A percentile compares a stretch with the other conserved stretches of the same genome.
Evolutionary conservation across 1,140 invertebrate genomes (phyloP).

Genomic region (Aricia agestis): DNA sequence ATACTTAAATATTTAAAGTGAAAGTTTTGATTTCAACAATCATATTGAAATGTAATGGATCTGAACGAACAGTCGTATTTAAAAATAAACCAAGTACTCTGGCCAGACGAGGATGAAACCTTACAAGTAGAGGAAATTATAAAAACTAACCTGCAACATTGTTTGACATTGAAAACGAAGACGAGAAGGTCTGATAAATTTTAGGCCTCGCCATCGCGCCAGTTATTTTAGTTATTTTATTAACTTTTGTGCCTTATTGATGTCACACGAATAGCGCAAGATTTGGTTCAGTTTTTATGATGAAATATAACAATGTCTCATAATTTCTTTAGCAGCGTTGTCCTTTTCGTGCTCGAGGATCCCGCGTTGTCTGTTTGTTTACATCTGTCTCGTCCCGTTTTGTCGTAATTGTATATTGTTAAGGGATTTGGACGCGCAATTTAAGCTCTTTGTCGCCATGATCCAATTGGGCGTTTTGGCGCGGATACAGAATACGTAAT

Average conservation of each 20-base stretch:
- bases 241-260: not conserved
- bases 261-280: not conserved
- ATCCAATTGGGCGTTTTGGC: conserved; percentile 67
- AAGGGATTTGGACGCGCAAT: conserved; percentile 71
- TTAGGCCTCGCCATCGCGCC: not conserved
- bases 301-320: not conserved
- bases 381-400: conserved; percentile 66
- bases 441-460: conserved; percentile 68
- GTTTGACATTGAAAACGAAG: not conserved
- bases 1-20: not conserved
- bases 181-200: not conserved
- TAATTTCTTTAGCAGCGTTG: not conserved
- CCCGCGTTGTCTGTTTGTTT: conserved; percentile 46
- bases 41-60: not conserved
- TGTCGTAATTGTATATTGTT: conserved; percentile 60
- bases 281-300: not conserved
- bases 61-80: not conserved
- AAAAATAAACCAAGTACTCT: not conserved
- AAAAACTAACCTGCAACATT: not conserved
- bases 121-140: conserved; percentile 4
- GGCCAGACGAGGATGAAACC: conserved; percentile 2
- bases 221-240: not conserved
- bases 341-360: conserved; percentile 19
- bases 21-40: not conserved
- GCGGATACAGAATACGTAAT: conserved; percentile 72